phyloP scores from a whole-genome alignment of 2,113 vertebrate genomes.

The Merops nubicus region DNA sequence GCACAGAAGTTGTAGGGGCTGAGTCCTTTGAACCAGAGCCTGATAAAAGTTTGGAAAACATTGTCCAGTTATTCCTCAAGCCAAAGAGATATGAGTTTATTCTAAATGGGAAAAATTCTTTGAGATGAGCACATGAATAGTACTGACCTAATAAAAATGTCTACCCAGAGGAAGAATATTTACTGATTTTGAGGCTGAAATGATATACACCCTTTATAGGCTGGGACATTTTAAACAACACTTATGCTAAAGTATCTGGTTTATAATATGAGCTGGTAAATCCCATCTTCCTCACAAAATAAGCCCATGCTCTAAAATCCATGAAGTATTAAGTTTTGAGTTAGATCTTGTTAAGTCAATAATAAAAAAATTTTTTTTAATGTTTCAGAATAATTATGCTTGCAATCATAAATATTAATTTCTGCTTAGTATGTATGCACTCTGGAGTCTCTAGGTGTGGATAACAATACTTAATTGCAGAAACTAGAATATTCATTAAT shows the following conservation, averaged over 20 bases:
- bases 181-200: constrained; percentile 1
- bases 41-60: neutral
- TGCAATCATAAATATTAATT: constrained; percentile 70
- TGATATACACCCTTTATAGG: neutral
- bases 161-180: neutral
- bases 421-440: constrained; percentile 52
- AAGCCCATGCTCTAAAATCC: constrained; percentile 31
- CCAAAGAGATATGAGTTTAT: neutral
- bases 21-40: neutral
- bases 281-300: constrained; percentile 14
- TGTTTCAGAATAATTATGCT: constrained; percentile 64
- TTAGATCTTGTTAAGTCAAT: constrained; percentile 50
- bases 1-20: neutral
- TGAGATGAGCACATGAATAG: neutral
- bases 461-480: constrained; percentile 67
- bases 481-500: constrained; percentile 64
- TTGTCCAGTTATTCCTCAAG: neutral
- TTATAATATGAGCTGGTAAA: neutral
- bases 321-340: constrained; percentile 31
- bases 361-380: constrained; percentile 26
- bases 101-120: neutral
- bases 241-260: neutral
- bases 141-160: neutral
- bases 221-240: neutral
- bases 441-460: constrained; percentile 57